Evolutionary conservation across 2,888 invertebrate genomes (phyloP), one percentile per base, ranked within the genome.

Genomic region (Leptinotarsa haldemani): DNA sequence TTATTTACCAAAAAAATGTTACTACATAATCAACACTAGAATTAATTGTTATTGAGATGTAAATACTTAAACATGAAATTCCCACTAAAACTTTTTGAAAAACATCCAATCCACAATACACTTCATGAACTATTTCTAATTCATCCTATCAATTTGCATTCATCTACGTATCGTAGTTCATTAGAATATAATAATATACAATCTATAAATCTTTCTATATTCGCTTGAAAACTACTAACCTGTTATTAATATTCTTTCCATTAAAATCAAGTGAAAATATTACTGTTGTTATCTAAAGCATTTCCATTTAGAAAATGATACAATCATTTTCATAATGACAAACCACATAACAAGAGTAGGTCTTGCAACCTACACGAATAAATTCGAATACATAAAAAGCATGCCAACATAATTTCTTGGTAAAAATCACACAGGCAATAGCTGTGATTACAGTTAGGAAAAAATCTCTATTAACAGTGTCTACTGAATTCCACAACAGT

Each of bases 401-500:
- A 61, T 61, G 40, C 61, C 61, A 61, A 40, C 61, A 61, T 61
- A 61, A 9, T 40, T 40, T 40, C 40, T 9, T 40, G 40, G 40
- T 9, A 12, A 40, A 40, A 40, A 40, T 40, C 40, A 40, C 40
- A 40, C 40, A 18, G 61, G 40, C 30, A 61, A 61, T 61, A 7
- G n/a, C 40, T 25, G 61, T 25, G 61, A 61, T 61, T 61, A 61
- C 3, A 40, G 4, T 13, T 12, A 30, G 16, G 5, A 61, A 61
- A 61, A 61, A 40, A 9, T 30, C 7, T n/a, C n/a, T 61, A 30
- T 61, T 61, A 61, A 61, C 9, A 61, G 61, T 61, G 61, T 61
- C 61, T 61, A 61, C 61, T 61, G 61, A 61, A 61, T 61, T 61
- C 30, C 61, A 61, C 61, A 40, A 61, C 30, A 61, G n/a, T 61